phyloP scores from a whole-genome alignment of 2,113 vertebrate species.

The Protobothrops mucrosquamatus region DNA sequence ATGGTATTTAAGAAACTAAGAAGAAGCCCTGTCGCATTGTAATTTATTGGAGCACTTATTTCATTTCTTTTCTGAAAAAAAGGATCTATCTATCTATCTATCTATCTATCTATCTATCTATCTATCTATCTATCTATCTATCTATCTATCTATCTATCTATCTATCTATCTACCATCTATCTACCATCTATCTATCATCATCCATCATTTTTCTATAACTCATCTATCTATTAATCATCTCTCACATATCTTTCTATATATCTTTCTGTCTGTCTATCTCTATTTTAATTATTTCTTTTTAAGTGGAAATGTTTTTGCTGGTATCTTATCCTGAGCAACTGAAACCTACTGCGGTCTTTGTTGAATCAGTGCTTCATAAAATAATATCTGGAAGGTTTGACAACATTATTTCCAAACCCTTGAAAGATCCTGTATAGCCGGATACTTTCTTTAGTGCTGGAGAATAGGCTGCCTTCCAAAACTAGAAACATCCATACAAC shows the following conservation, averaged over 20 bases:
- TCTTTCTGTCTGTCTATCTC: neutral
- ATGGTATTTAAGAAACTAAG: neutral
- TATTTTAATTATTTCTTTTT: neutral
- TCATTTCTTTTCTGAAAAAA: conserved; percentile 28
- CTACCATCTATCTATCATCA: neutral
- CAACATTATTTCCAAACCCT: neutral
- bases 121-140: neutral
- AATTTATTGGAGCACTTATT: neutral
- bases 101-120: neutral
- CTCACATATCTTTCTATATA: neutral
- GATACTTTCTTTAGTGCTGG: neutral
- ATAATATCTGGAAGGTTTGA: neutral
- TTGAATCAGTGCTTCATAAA: neutral
- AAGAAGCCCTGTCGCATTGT: no score
- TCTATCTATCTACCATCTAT: neutral
- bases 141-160: neutral
- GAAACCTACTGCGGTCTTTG: neutral
- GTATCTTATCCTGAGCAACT: neutral
- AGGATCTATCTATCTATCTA: neutral
- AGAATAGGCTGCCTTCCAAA: neutral
- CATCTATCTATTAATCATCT: neutral
- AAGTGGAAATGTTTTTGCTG: neutral
- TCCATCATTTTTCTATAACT: neutral
- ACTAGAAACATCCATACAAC: neutral
- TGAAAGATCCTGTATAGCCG: neutral